phyloP scores from a whole-genome alignment of 2,888 invertebrate species.

The Trichogramma evanescens region DNA sequence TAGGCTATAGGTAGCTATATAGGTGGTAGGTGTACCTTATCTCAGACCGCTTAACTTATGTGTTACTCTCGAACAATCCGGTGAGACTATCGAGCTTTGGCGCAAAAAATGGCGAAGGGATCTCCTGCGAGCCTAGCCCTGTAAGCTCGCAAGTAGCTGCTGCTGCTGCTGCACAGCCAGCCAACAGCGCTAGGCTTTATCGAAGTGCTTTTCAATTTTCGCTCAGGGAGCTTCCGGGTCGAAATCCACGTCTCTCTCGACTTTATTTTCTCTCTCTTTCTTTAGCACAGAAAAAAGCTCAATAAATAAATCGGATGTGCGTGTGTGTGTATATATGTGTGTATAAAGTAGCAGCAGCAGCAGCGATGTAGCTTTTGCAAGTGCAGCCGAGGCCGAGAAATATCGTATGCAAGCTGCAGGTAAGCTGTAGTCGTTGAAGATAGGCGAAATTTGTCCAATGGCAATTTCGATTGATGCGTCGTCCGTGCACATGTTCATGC shows the following conservation, averaged over 20 bases:
- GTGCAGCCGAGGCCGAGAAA: too few species aligned
- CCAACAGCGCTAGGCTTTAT: background rate
- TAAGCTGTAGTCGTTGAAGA: too few species aligned
- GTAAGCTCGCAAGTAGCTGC: constrained; percentile 8
- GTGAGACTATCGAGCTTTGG: constrained; percentile 2
- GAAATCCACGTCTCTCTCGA: background rate
- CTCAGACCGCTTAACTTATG: constrained; percentile 14
- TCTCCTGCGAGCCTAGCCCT: background rate
- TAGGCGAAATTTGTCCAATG: too few species aligned
- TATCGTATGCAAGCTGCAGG: constrained; percentile 15
- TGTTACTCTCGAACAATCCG: constrained; percentile 9
- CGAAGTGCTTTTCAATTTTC: constrained; percentile 17
- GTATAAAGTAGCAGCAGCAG: too few species aligned
- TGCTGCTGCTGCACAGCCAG: background rate
- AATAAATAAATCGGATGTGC: too few species aligned
- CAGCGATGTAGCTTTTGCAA: too few species aligned
- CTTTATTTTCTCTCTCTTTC: constrained; percentile 1
- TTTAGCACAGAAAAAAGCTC: background rate
- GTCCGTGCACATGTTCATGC: background rate
- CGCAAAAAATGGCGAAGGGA: background rate
- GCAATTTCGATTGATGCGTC: too few species aligned
- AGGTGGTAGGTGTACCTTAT: constrained; percentile 18
- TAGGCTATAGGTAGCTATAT: too few species aligned
- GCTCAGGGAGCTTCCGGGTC: constrained; percentile 2
- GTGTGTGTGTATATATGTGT: too few species aligned